phyloP scores from a whole-genome alignment of 2,888 invertebrate species.

The Eupithecia abbreviata region DNA sequence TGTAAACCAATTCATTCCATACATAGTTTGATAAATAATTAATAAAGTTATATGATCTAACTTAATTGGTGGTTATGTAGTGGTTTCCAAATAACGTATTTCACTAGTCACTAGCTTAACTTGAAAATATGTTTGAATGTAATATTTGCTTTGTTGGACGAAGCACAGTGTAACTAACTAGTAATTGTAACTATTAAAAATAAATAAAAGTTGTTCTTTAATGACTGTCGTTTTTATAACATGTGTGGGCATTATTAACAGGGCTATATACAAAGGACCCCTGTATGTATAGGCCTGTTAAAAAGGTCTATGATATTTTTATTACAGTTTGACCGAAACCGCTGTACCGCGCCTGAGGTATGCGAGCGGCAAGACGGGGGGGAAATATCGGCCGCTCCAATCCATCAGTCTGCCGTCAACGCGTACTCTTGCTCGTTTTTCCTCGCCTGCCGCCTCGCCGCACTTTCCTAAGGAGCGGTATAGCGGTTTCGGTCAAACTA shows the following conservation, averaged over 20 bases:
- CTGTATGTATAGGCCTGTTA: background rate
- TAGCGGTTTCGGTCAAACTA: too few species aligned
- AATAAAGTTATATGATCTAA: background rate
- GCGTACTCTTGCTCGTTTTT: too few species aligned
- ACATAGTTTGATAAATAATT: conserved; percentile 5
- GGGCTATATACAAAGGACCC: too few species aligned
- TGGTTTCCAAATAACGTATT: conserved; percentile 26
- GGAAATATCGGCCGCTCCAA: too few species aligned
- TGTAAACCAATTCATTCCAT: conserved; percentile 10
- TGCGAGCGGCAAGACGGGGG: too few species aligned
- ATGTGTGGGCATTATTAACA: background rate
- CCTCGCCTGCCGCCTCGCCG: too few species aligned
- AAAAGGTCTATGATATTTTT: background rate
- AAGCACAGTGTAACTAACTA: conserved; percentile 27
- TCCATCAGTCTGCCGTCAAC: too few species aligned
- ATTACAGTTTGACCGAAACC: background rate
- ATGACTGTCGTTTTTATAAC: background rate
- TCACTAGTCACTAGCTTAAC: conserved; percentile 13
- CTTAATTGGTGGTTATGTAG: background rate
- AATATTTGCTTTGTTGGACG: conserved; percentile 37
- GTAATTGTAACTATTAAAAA: conserved; percentile 24
- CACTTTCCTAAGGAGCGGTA: too few species aligned
- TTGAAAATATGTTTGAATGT: conserved; percentile 53
- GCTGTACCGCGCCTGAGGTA: too few species aligned
- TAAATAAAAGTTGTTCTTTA: conserved; percentile 23